These are phyloP conservation scores for Arrhamphus sclerolepis DNA, from an alignment of 2,797 vertebrate genomes.

Conservation along the genomic window DNA sequence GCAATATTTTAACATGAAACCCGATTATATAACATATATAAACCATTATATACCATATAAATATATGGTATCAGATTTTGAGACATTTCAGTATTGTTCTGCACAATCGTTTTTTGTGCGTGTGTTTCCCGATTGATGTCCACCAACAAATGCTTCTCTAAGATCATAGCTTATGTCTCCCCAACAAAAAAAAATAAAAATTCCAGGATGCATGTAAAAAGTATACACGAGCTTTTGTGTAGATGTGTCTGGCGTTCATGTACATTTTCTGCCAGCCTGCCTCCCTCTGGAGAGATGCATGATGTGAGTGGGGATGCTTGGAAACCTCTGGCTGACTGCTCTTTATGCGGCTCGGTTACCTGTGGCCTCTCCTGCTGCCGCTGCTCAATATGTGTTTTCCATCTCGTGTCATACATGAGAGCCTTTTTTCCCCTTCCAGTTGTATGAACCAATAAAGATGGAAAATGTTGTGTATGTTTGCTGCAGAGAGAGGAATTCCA, in stretches of 20 bases:
- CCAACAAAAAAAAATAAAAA: too few relatives aligned
- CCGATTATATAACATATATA: too few relatives aligned
- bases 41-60: too few relatives aligned
- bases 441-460: slow-evolving; percentile 63
- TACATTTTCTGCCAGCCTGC: neutral
- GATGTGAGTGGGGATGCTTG: slow-evolving; percentile 28
- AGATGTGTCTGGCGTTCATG: neutral
- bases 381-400: slow-evolving; percentile 35
- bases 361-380: slow-evolving; percentile 41
- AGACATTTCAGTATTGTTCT: too few relatives aligned
- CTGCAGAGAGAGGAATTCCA: slow-evolving; percentile 45
- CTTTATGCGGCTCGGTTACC: slow-evolving; percentile 48
- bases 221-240: neutral
- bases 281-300: slow-evolving; percentile 8
- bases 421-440: slow-evolving; percentile 51
- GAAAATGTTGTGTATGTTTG: slow-evolving; percentile 53
- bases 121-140: too few relatives aligned
- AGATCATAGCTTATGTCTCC: too few relatives aligned
- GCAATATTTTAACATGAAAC: too few relatives aligned
- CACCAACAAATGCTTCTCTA: too few relatives aligned
- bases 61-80: too few relatives aligned
- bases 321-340: slow-evolving; percentile 42
- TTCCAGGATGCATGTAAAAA: slow-evolving; percentile 21
- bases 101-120: too few relatives aligned
- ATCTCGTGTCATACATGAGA: slow-evolving; percentile 49